phyloP scores from a whole-genome alignment of 2,888 invertebrate species.

The Sphinx pinastri region DNA sequence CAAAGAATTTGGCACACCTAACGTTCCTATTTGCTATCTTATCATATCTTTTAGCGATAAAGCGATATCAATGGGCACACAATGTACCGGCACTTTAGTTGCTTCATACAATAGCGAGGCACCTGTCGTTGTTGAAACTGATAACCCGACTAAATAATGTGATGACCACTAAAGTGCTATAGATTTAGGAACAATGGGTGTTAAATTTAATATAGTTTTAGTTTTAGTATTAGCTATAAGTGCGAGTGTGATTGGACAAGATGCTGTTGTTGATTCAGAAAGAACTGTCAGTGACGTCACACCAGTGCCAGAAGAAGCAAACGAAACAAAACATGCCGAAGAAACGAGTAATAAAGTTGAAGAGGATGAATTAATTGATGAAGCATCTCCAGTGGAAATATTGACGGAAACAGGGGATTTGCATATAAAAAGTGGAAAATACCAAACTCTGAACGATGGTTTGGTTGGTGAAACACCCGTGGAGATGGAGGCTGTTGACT shows the following conservation, averaged over 20 bases:
- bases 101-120: constrained; percentile 62
- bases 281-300: constrained; percentile 50
- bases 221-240: constrained; percentile 68
- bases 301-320: constrained; percentile 25
- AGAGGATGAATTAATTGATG: constrained; percentile 47
- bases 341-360: constrained; percentile 38
- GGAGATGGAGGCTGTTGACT: constrained; percentile 58
- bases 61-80: constrained; percentile 73
- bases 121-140: constrained; percentile 66
- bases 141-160: constrained; percentile 64
- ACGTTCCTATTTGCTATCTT: constrained; percentile 81
- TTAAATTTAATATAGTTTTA: constrained; percentile 64
- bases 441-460: constrained; percentile 66
- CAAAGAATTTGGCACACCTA: constrained; percentile 84
- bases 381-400: constrained; percentile 56
- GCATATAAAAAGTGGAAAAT: constrained; percentile 71
- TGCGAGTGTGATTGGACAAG: constrained; percentile 71
- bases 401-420: constrained; percentile 52
- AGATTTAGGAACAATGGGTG: constrained; percentile 64
- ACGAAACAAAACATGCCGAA: constrained; percentile 11
- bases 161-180: constrained; percentile 56
- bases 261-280: constrained; percentile 55
- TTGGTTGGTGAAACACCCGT: constrained; percentile 57
- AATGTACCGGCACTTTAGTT: constrained; percentile 67
- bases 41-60: constrained; percentile 77